Percentiles rank a stretch among this genome's conserved stretches.
Evolutionary conservation across 2,797 vertebrate species (phyloP).

Genomic region (Trachurus trachurus): DNA sequence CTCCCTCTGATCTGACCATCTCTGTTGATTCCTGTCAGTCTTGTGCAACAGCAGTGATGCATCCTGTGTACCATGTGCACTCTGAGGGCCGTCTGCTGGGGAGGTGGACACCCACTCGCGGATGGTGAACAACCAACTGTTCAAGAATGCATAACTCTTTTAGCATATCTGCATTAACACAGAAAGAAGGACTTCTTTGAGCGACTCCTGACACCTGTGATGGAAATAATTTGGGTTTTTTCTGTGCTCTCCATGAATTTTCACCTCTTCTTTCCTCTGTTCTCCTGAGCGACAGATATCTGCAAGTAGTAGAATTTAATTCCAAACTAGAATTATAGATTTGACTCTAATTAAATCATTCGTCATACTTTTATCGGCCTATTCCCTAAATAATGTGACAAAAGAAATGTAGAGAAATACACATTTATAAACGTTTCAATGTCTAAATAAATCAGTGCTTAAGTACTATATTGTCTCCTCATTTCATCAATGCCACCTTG

Average conservation of each 20-base stretch:
- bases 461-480: not conserved
- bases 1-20: slow-evolving; percentile 1
- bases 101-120: slow-evolving; percentile 88
- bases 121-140: slow-evolving; percentile 83
- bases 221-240: not conserved
- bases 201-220: not conserved
- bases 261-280: not conserved
- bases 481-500: not conserved
- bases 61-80: slow-evolving; percentile 87
- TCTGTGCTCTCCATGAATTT: too few relatives aligned
- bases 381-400: not conserved
- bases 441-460: not conserved
- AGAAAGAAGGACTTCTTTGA: not conserved
- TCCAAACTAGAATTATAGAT: not conserved
- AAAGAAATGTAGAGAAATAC: not conserved
- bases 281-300: not conserved
- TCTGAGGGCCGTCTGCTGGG: slow-evolving; percentile 82
- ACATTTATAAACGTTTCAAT: not conserved
- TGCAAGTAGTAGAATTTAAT: not conserved
- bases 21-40: slow-evolving; percentile 74
- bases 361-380: not conserved
- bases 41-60: slow-evolving; percentile 89
- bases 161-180: not conserved
- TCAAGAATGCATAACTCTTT: not conserved
- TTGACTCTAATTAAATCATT: not conserved